Base-by-base conservation (phyloP, 2,888 invertebrate genomes). In the Prenolepis imparis region DNA sequence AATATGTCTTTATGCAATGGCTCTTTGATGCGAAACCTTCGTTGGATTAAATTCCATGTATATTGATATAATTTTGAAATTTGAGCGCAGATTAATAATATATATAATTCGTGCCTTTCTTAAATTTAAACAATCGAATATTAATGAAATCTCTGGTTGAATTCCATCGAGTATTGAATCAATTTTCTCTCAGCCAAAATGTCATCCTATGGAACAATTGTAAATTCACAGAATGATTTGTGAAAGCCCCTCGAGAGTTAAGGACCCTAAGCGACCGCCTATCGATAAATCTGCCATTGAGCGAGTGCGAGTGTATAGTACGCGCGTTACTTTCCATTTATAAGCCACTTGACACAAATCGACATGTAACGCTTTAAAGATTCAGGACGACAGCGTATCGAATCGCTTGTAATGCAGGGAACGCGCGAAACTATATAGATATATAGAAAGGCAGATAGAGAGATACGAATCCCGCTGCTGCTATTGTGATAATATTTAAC, bases 301-400 rank as follows among this genome's bases (percentile, higher is more conserved):
- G 28, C 67, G 55, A 28, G 9, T 67, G 67, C 12, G 52, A 75
- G 52, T 36, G 67, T 67, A 67, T 32, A 63, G 63, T 63, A 63
- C 36, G 67, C 67, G 67, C 39, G 55, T 67, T 77, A 67, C 67
- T 67, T 77, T 67, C 77, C 77, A 77, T 77, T 77, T 77, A 77
- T 77, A 77, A 77, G 67, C 39, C 77, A 67, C 77, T 77, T 77
- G 77, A 77, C 77, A 77, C 52, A 67, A 44, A 67, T 77, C 77
- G 77, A 67, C 77, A 67, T 39, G 77, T 77, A 77, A n/a, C 67
- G 67, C 55, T 77, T 77, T 77, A 77, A 77, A 77, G 55, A 77
- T 77, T 77, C 67, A 77, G 77, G 39, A 77, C 77, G 67, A 39
- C 21, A 41, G 24, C 28, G 67, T 28, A 67, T 77, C 67, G 67